These are phyloP conservation scores for Syrista parreyssii DNA, from an alignment of 2,888 invertebrate species.

Conservation along the genomic window DNA sequence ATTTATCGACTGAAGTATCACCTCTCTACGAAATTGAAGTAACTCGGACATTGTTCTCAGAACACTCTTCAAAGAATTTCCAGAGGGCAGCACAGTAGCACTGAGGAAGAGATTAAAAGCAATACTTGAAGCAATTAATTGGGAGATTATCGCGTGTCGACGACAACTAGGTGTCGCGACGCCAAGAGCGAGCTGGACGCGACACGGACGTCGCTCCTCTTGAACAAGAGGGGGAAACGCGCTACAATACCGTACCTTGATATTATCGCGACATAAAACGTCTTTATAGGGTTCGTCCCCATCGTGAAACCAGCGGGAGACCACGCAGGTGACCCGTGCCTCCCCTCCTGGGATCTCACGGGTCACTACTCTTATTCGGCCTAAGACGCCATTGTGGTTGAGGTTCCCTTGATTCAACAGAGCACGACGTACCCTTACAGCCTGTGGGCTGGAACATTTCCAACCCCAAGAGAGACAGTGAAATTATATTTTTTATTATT, in stretches of 20 bases:
- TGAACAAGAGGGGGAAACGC: not conserved
- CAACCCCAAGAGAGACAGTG: not conserved
- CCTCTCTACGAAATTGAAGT: conserved; percentile 34
- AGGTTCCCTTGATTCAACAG: not conserved
- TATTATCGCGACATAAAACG: conserved; percentile 11
- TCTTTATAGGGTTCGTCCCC: conserved; percentile 7
- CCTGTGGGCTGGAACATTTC: not conserved
- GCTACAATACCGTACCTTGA: not conserved
- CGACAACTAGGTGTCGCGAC: not conserved
- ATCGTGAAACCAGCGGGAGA: conserved; percentile 1
- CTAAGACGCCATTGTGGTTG: not conserved
- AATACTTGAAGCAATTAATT: not conserved
- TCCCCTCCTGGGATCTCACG: not conserved
- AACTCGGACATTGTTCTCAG: conserved; percentile 37
- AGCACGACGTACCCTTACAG: not conserved
- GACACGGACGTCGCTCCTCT: not conserved
- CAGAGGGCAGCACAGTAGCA: not conserved
- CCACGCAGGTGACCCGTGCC: conserved; percentile 6
- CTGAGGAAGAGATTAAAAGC: not conserved
- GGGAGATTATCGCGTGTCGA: conserved; percentile 4
- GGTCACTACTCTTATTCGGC: conserved; percentile 3
- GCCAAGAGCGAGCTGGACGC: not conserved
- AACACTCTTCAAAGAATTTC: conserved; percentile 7
- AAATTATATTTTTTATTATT: not conserved
- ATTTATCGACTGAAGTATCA: conserved; percentile 33